phyloP scores from a whole-genome alignment of 1,140 invertebrate genomes.

The Drosophila guanche region DNA sequence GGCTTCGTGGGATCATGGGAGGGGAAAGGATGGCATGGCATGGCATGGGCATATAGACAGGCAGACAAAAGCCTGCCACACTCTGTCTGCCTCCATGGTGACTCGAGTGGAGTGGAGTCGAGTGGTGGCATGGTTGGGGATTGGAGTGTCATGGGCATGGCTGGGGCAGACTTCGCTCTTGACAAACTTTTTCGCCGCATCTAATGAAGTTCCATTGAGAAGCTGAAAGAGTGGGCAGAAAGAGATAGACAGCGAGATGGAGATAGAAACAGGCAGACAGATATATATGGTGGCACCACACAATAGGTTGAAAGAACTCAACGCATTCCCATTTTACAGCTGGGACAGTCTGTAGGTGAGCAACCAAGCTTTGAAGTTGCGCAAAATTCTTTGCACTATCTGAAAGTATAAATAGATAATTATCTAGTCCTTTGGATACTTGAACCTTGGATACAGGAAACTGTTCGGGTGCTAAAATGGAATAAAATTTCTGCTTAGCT shows the following conservation, averaged over 20 bases:
- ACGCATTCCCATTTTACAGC: conserved; percentile 23
- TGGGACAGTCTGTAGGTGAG: too few relatives aligned
- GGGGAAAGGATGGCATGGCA: conserved; percentile 3
- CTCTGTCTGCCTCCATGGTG: background rate
- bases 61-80: conserved; percentile 39
- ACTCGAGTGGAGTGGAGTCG: conserved; percentile 5
- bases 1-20: background rate
- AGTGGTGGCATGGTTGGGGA: conserved; percentile 4
- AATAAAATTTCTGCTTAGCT: background rate
- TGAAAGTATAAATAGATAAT: background rate
- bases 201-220: conserved; percentile 67
- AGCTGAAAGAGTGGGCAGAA: conserved; percentile 5
- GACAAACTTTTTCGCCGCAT: conserved; percentile 63
- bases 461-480: background rate
- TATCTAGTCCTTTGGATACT: background rate
- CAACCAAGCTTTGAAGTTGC: background rate
- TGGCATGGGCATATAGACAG: conserved; percentile 41
- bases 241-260: background rate
- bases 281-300: conserved; percentile 10
- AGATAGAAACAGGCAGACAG: background rate
- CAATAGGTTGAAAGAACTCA: conserved; percentile 13
- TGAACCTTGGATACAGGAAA: too few relatives aligned
- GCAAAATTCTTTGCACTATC: background rate
- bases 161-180: conserved; percentile 53
- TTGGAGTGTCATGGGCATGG: conserved; percentile 67